A percentile compares a stretch with the other conserved stretches of the same genome.
phyloP scores from a whole-genome alignment of 2,888 invertebrate genomes.

The Chydorus sphaericus region DNA sequence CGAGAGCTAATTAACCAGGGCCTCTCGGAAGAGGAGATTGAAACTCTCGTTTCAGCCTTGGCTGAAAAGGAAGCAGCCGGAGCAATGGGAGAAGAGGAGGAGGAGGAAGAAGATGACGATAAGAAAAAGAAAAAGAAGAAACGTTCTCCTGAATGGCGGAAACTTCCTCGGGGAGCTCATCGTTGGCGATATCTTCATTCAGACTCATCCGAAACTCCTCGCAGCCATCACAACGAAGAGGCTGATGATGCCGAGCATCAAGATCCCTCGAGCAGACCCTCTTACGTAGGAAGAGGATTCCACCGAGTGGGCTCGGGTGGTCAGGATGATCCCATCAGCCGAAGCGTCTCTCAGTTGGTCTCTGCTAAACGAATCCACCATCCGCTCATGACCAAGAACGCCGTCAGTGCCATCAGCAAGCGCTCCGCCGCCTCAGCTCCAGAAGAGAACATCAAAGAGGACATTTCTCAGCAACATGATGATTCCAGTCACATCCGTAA shows the following conservation, averaged over 20 bases:
- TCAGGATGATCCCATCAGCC: background rate
- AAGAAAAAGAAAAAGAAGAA: background rate
- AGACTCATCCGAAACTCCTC: background rate
- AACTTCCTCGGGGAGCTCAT: background rate
- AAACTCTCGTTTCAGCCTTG: background rate
- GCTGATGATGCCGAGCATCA: background rate
- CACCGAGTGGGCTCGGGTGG: background rate
- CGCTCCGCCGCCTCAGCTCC: background rate
- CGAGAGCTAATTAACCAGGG: background rate
- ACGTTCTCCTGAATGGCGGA: background rate
- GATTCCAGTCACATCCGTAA: too few species aligned
- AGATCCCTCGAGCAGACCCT: background rate
- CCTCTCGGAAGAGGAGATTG: background rate
- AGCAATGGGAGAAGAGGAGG: too few species aligned
- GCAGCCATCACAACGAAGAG: background rate
- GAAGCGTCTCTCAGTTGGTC: background rate
- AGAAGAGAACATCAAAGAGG: background rate
- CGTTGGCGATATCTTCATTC: slow-evolving; percentile 4
- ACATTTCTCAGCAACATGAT: background rate
- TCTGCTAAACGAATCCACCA: background rate
- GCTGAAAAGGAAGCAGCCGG: background rate
- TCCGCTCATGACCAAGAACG: background rate
- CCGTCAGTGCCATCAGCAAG: background rate
- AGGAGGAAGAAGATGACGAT: background rate
- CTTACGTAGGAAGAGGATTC: background rate